A percentile compares a stretch with the other conserved stretches of the same genome.
Conservation (phyloP, 2,888 invertebrate species). For the Drosophila acutilabella region DNA sequence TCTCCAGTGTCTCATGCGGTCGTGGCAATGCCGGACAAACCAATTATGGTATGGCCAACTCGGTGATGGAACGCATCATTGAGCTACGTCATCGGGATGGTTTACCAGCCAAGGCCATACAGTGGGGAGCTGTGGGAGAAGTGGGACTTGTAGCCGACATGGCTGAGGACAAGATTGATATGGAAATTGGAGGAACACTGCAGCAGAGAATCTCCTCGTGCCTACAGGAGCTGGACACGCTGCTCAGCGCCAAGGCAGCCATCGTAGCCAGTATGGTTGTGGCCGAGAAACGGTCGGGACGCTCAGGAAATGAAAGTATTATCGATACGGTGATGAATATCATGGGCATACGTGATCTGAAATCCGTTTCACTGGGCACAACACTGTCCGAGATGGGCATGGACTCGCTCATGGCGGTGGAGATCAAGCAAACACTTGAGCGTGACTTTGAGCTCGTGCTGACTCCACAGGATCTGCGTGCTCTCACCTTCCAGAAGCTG, state of each 20-base stretch:
- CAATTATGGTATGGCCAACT: slow-evolving; percentile 94
- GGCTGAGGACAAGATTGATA: slow-evolving; percentile 89
- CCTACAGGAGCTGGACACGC: slow-evolving; percentile 89
- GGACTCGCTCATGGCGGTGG: slow-evolving; percentile 98
- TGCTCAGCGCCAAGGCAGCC: slow-evolving; percentile 89
- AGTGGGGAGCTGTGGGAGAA: slow-evolving; percentile 97
- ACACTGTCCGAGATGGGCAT: slow-evolving; percentile 96
- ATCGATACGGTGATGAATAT: slow-evolving; percentile 91
- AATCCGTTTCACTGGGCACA: slow-evolving; percentile 89
- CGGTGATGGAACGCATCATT: slow-evolving; percentile 94
- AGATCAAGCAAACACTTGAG: slow-evolving; percentile 96
- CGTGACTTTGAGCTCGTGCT: slow-evolving; percentile 94
- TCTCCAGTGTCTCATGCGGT: slow-evolving; percentile 96
- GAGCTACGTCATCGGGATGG: slow-evolving; percentile 90
- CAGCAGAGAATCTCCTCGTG: slow-evolving; percentile 95
- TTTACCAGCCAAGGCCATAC: slow-evolving; percentile 92
- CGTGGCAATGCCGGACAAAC: slow-evolving; percentile 96
- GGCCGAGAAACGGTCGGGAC: slow-evolving; percentile 91
- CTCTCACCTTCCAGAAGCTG: slow-evolving; percentile 88
- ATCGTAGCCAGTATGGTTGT: slow-evolving; percentile 94
- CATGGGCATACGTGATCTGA: slow-evolving; percentile 89
- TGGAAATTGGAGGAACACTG: slow-evolving; percentile 92
- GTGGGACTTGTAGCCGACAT: slow-evolving; percentile 92
- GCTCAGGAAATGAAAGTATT: slow-evolving; percentile 88
- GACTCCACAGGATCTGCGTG: slow-evolving; percentile 93